Conservation (phyloP, 1,140 invertebrate genomes). For the Aphaenogaster floridana region DNA sequence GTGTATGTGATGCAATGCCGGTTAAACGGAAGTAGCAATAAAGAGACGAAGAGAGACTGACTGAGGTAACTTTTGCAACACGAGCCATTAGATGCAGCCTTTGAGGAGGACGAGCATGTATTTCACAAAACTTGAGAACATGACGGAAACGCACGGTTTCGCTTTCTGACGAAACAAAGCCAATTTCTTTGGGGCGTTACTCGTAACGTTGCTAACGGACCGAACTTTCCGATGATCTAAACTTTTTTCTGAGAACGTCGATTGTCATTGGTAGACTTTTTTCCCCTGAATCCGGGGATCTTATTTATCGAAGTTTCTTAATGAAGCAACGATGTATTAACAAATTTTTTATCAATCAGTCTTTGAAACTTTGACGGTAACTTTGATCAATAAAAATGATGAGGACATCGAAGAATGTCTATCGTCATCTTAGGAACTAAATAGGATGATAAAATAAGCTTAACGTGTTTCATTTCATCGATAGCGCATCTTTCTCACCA, state of each 20-base stretch:
- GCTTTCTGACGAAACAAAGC: slow-evolving; percentile 70
- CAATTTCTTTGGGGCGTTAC: slow-evolving; percentile 66
- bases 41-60: slow-evolving; percentile 8
- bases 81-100: slow-evolving; percentile 67
- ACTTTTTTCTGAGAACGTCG: slow-evolving; percentile 55
- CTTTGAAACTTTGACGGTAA: not conserved
- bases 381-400: slow-evolving; percentile 4
- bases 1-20: not conserved
- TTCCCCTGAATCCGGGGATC: not conserved
- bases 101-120: slow-evolving; percentile 63
- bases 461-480: slow-evolving; percentile 10
- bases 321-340: slow-evolving; percentile 17
- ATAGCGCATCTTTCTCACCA: not conserved
- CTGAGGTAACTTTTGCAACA: slow-evolving; percentile 60
- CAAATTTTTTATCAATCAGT: slow-evolving; percentile 10
- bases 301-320: slow-evolving; percentile 23
- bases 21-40: slow-evolving; percentile 29
- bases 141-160: slow-evolving; percentile 56
- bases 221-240: slow-evolving; percentile 56
- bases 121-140: slow-evolving; percentile 35
- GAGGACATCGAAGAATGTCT: not conserved
- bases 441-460: slow-evolving; percentile 1
- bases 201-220: slow-evolving; percentile 63
- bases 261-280: slow-evolving; percentile 24
- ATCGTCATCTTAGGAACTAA: not conserved